Percentiles rank a stretch among this genome's conserved stretches.
Conservation (phyloP, 2,113 vertebrate genomes). For the Nasalis larvatus region DNA sequence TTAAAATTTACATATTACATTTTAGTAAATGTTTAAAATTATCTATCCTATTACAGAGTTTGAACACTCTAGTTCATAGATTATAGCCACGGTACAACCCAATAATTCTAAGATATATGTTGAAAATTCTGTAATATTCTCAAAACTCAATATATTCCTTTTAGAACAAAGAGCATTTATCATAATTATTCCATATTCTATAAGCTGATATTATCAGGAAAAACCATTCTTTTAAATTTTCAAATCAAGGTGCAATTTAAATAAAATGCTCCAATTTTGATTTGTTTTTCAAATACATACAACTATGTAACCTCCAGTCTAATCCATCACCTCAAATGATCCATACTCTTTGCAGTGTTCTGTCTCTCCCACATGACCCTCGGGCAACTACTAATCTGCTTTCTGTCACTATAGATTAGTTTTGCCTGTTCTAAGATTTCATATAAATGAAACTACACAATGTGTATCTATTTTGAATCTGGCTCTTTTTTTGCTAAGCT, state of each 20-base stretch:
- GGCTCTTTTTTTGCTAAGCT: neutral
- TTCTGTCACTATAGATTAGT: neutral
- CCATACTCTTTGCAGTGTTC: neutral
- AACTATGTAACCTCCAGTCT: neutral
- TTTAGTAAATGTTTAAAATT: neutral
- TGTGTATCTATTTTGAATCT: neutral
- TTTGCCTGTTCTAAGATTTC: neutral
- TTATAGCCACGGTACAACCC: neutral
- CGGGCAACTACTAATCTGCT: neutral
- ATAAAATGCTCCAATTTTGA: neutral
- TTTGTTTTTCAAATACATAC: neutral
- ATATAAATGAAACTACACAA: neutral
- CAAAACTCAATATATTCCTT: neutral
- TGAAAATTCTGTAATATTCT: neutral
- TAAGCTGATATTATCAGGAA: neutral
- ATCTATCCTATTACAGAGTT: neutral
- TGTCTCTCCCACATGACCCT: neutral
- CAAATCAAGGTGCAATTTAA: neutral
- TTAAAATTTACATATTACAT: conserved; percentile 28
- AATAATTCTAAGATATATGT: neutral
- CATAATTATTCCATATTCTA: neutral
- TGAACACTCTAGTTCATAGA: neutral
- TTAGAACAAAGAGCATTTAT: neutral
- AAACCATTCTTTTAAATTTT: neutral
- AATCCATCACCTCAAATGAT: neutral